Conservation (phyloP, 2,888 invertebrate genomes). For the Perizoma affinitatum region DNA sequence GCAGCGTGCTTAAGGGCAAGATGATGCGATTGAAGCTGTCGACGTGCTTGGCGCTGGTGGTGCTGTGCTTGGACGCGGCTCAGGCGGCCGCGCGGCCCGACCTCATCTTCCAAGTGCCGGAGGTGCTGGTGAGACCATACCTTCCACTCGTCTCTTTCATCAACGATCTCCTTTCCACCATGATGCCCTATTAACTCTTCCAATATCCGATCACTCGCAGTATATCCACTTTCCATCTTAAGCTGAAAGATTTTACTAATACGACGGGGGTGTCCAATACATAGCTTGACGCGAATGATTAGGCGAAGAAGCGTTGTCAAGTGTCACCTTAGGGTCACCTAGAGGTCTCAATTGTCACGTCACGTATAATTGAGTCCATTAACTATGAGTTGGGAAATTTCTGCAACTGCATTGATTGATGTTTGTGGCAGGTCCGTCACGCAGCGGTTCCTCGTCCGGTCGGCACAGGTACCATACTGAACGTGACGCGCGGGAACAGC, state of each 20-base stretch:
- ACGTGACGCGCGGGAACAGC: conserved; percentile 47
- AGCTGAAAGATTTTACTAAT: too few species aligned
- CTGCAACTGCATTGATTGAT: background rate
- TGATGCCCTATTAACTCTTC: too few species aligned
- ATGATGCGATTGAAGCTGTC: conserved; percentile 12
- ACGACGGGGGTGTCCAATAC: too few species aligned
- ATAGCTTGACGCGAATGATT: too few species aligned
- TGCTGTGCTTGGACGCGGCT: conserved; percentile 33
- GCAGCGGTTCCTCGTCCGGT: conserved; percentile 70
- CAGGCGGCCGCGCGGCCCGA: conserved; percentile 45
- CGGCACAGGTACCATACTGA: conserved; percentile 58
- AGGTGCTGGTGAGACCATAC: conserved; percentile 62
- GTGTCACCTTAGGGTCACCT: too few species aligned
- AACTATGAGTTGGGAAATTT: too few species aligned
- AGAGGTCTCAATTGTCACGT: too few species aligned
- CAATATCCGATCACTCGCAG: too few species aligned
- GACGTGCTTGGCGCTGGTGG: conserved; percentile 37
- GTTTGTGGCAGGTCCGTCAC: conserved; percentile 63
- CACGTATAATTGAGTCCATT: too few species aligned
- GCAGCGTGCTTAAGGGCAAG: background rate
- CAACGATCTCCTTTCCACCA: background rate
- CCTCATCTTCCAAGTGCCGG: conserved; percentile 75
- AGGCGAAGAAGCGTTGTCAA: too few species aligned
- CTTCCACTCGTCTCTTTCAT: background rate
- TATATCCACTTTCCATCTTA: too few species aligned